Evolutionary conservation across 2,888 invertebrate genomes (phyloP), one percentile per base, ranked within the genome.

Genomic region (Erpobdella octoculata): DNA sequence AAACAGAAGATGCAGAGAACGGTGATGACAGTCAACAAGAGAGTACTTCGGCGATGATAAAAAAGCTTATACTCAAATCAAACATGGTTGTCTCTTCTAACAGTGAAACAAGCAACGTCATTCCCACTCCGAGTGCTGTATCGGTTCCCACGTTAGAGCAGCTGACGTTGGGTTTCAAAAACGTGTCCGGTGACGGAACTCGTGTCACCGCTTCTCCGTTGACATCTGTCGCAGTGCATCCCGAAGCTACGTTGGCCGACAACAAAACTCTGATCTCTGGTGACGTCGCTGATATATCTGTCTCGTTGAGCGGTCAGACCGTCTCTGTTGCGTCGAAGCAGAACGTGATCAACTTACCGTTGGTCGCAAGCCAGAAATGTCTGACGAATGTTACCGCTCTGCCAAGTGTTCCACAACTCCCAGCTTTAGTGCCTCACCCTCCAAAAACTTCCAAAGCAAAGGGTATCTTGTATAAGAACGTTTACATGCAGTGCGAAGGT

Each of bases 401-500:
- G 21, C 53, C 21, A 28, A 53, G 28, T 9, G 18, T 53, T 21
- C 6, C 53, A 8, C 53, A 53, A 53, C 53, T 53, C 28, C 53
- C 53, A 53, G 21, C 53, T 2, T n/a, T 53, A 53, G 53, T 53
- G 53, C 53, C 53, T 53, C 53, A 53, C 53, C 53, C 53, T 28
- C 53, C 53, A 25, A 69, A 69, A 33, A 58, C 69, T 31, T 69
- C 69, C 3, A 69, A 69, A 48, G 69, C 69, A 53, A 69, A 69
- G 37, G 69, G 69, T 28, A 73, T 73, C n/a, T 65, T 70, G 53
- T 73, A 73, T 31, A 73, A 73, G 71, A 73, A 73, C 53, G 73
- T 73, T n/a, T 73, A 65, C 61, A 73, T 73, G 73, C 73, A 71
- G 36, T 73, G 73, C 67, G 73, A 73, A 37, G 73, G 71, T 9